Conservation (phyloP, 2,888 invertebrate species). For the Yponomeuta sedellus region DNA sequence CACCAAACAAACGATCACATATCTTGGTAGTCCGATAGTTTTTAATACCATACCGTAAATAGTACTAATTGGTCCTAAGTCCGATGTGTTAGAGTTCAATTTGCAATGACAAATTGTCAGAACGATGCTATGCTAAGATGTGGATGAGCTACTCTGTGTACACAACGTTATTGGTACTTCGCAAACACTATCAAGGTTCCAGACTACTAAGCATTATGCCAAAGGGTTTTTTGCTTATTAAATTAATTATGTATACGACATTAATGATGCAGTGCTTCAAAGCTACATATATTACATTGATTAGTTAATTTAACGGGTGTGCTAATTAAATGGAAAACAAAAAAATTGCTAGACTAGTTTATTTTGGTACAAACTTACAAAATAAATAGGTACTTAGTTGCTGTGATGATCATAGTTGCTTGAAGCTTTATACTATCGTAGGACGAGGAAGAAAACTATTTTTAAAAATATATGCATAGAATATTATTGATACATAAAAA, state of each 20-base stretch:
- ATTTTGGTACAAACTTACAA: slow-evolving; percentile 5
- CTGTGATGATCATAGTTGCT: not conserved
- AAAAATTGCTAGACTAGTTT: not conserved
- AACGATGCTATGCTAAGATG: no score
- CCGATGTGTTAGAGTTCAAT: not conserved
- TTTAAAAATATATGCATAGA: no score
- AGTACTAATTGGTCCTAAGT: not conserved
- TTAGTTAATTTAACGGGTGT: not conserved
- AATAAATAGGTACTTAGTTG: not conserved
- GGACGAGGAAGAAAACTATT: not conserved
- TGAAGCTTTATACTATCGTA: no score
- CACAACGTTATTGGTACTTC: not conserved
- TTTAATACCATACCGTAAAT: not conserved
- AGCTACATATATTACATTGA: no score
- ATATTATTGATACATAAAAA: no score
- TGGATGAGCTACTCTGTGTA: not conserved
- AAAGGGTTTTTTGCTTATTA: not conserved
- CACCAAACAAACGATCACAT: not conserved
- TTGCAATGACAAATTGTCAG: not conserved
- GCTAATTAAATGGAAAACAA: not conserved
- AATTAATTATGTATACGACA: no score
- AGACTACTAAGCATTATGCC: not conserved
- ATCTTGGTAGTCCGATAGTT: not conserved
- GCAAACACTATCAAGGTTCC: not conserved
- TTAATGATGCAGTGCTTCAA: no score